Evolutionary conservation across 2,888 invertebrate genomes (phyloP).

Genomic region (Autographa pulchrina): DNA sequence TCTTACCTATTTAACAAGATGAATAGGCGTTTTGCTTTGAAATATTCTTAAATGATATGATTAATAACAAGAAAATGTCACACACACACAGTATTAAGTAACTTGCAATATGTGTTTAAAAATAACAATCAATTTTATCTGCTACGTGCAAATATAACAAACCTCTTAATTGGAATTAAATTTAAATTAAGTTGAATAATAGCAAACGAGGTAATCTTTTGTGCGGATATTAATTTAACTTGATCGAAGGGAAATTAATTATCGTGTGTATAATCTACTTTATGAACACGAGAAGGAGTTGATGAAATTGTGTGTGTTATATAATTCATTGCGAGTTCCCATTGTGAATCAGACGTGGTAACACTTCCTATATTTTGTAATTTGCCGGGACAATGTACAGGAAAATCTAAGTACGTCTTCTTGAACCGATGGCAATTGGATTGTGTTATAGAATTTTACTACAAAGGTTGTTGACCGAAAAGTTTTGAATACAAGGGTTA

Average conservation of each 20-base stretch:
- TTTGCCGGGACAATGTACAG: background rate
- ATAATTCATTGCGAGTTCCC: background rate
- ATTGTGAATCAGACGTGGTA: background rate
- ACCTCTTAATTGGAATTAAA: conserved; percentile 25
- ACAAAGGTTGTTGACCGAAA: no score
- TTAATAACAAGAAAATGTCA: no score
- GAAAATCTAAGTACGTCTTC: background rate
- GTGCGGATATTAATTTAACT: conserved; percentile 45
- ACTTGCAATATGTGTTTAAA: background rate
- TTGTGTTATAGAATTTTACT: background rate
- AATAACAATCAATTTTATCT: background rate
- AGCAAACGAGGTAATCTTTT: conserved; percentile 41
- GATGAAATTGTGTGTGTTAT: conserved; percentile 9
- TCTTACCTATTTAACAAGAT: no score
- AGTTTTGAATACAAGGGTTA: no score
- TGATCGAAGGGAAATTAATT: conserved; percentile 45
- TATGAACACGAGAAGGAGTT: conserved; percentile 14
- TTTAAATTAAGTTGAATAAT: conserved; percentile 44
- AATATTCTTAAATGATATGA: no score
- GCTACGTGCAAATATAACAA: background rate
- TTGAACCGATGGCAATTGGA: background rate
- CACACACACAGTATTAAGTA: no score
- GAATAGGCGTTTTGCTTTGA: no score
- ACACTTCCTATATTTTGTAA: background rate
- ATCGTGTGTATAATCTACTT: conserved; percentile 25